These are phyloP conservation scores for Ormia ochracea DNA, from an alignment of 2,888 invertebrate genomes.

Conservation along the genomic window DNA sequence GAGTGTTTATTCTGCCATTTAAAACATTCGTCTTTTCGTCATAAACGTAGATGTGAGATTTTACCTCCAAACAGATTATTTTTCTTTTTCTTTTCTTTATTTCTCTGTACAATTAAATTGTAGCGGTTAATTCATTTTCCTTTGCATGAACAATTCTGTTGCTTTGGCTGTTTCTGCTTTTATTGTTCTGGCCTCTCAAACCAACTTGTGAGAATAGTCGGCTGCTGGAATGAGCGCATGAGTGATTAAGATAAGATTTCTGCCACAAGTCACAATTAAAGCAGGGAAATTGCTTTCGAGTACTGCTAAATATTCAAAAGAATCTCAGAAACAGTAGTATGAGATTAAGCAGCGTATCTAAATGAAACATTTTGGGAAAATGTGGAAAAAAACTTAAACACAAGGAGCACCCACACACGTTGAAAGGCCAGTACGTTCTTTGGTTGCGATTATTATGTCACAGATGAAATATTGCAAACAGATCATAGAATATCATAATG, in stretches of 20 bases:
- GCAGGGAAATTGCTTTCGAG: background rate
- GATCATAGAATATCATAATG: background rate
- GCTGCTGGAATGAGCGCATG: background rate
- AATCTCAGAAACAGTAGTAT: background rate
- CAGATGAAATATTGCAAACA: background rate
- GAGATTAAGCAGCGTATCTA: background rate
- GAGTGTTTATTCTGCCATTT: background rate
- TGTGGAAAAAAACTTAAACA: background rate
- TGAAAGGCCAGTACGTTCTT: background rate
- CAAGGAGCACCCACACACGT: constrained; percentile 26
- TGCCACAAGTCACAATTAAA: background rate
- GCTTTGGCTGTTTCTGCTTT: no score
- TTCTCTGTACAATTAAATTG: background rate
- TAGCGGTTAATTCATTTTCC: constrained; percentile 19
- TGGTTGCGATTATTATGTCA: background rate
- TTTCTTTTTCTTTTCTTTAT: background rate
- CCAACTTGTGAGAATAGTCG: background rate
- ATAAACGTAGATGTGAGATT: background rate
- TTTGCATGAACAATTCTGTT: background rate
- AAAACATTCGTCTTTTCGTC: background rate
- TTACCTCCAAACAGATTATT: background rate
- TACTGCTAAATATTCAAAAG: background rate
- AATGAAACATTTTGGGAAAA: background rate
- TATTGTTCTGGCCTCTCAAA: background rate
- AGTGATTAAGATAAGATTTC: background rate